phyloP scores from a whole-genome alignment of 2,888 invertebrate species.

The Rotaria socialis region DNA sequence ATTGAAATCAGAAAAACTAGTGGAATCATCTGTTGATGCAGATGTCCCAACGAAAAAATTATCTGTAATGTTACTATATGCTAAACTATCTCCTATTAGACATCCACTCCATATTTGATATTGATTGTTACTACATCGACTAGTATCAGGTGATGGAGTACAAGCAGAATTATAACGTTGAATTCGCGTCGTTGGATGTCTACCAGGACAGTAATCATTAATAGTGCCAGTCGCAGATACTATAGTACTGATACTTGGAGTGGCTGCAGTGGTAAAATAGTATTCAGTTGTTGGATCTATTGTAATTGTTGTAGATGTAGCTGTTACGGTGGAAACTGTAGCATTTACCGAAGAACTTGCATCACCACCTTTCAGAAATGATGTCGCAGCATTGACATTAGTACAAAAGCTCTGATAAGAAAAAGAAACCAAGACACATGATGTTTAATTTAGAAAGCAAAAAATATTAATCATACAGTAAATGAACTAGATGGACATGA shows the following conservation, averaged over 20 bases:
- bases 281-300: neutral
- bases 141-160: neutral
- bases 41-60: neutral
- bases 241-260: neutral
- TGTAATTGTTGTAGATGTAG: neutral
- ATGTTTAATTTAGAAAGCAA: no score
- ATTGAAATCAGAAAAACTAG: neutral
- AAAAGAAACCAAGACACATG: neutral
- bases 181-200: neutral
- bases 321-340: neutral
- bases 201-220: conserved; percentile 7
- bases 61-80: neutral
- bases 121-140: neutral
- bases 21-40: neutral
- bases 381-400: neutral
- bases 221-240: neutral
- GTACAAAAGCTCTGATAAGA: neutral
- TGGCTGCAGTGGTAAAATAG: neutral
- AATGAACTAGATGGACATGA: neutral
- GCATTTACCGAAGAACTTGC: neutral
- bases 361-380: neutral
- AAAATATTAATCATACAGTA: neutral
- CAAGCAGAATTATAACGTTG: neutral
- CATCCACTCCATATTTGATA: neutral
- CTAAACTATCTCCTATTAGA: neutral